Percentiles rank a stretch among this genome's conserved stretches.
Conservation (phyloP, 2,113 vertebrate genomes). For the Pagrus major region DNA sequence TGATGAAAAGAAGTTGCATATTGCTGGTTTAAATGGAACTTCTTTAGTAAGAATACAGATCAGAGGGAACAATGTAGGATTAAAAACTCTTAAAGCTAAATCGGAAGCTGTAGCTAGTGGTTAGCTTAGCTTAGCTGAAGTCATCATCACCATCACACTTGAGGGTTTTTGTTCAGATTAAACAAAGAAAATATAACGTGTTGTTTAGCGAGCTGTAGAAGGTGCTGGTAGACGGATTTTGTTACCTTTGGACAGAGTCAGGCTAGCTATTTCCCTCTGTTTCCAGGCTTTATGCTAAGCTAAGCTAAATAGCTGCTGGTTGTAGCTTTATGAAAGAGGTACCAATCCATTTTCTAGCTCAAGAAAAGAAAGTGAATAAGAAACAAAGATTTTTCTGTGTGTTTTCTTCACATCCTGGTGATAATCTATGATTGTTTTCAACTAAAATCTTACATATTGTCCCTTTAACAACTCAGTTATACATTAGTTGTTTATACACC, state of each 20-base stretch:
- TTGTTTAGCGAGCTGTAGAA: background rate
- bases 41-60: background rate
- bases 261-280: background rate
- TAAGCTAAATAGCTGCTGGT: background rate
- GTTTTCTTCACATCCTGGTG: too few species aligned
- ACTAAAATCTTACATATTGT: too few species aligned
- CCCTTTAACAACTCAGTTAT: too few species aligned
- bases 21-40: background rate
- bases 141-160: background rate
- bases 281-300: background rate
- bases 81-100: background rate
- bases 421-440: too few species aligned
- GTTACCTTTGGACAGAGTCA: background rate
- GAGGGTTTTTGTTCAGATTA: background rate
- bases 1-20: background rate
- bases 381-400: too few species aligned
- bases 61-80: background rate
- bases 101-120: too few species aligned
- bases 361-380: too few species aligned
- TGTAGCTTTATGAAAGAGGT: too few species aligned
- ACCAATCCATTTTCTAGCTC: too few species aligned
- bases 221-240: too few species aligned
- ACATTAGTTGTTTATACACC: background rate
- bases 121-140: background rate
- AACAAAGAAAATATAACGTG: background rate